These are phyloP conservation scores for Yponomeuta plumbellus DNA, from an alignment of 2,888 invertebrate species.

Conservation along the genomic window DNA sequence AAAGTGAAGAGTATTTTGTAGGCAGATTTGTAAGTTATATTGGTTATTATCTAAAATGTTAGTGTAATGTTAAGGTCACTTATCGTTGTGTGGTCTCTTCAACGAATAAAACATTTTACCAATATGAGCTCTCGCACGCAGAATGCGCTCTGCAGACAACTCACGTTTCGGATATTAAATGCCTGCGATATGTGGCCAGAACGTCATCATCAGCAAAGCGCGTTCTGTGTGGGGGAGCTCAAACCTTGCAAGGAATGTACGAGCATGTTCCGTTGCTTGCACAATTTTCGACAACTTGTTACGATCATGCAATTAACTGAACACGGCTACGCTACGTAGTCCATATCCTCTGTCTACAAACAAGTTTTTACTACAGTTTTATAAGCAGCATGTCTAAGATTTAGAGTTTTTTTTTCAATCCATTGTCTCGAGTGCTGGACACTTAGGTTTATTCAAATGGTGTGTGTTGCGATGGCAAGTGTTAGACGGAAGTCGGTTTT, in stretches of 20 bases:
- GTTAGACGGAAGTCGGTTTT: not conserved
- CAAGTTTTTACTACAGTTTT: not conserved
- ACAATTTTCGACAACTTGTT: not conserved
- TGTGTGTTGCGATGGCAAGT: not conserved
- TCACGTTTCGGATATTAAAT: too few species aligned
- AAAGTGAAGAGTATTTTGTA: conserved; percentile 7
- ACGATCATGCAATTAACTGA: not conserved
- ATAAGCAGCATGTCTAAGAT: not conserved
- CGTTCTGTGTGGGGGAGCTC: not conserved
- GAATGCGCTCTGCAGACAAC: not conserved
- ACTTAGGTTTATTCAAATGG: not conserved
- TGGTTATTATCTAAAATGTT: not conserved
- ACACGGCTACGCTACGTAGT: not conserved
- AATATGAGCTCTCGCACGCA: not conserved
- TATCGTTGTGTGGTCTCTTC: not conserved
- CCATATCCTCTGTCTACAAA: conserved; percentile 2
- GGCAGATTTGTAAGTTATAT: not conserved
- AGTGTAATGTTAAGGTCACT: conserved; percentile 1
- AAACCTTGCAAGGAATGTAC: not conserved
- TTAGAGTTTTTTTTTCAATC: not conserved
- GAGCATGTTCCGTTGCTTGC: not conserved
- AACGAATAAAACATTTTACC: not conserved
- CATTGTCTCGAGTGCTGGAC: conserved; percentile 8
- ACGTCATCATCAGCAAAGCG: not conserved
- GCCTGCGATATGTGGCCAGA: too few species aligned